These are phyloP conservation scores for Rhinopomastus cyanomelas DNA, from an alignment of 2,113 vertebrate genomes.

Conservation along the genomic window DNA sequence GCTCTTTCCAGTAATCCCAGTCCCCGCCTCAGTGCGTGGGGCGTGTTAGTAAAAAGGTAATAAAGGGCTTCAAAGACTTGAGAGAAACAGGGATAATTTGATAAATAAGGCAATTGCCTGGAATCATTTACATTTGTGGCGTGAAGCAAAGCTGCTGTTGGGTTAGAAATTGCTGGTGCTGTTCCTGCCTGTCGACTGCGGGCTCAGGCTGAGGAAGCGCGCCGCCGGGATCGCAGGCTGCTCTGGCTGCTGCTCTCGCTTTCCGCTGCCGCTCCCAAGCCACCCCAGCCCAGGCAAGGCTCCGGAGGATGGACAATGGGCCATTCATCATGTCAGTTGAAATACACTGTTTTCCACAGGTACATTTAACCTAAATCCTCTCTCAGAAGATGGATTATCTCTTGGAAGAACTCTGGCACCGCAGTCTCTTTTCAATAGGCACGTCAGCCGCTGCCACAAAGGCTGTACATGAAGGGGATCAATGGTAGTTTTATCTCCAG, in stretches of 20 bases:
- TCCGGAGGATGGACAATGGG: not conserved
- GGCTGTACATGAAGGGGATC: conserved; percentile 58
- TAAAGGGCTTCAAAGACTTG: not conserved
- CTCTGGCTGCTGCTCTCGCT: not conserved
- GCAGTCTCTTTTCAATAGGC: conserved; percentile 41
- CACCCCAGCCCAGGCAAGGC: not conserved
- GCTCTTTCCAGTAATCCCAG: conserved; percentile 24
- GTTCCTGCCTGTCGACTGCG: not conserved
- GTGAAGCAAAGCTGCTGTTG: not conserved
- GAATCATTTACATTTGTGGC: not conserved
- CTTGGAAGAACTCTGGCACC: conserved; percentile 51
- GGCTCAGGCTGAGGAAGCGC: not conserved
- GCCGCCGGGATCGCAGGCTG: not conserved
- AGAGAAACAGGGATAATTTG: conserved; percentile 7
- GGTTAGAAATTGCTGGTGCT: conserved; percentile 3
- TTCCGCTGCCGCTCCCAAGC: not conserved
- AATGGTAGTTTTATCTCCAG: conserved; percentile 64
- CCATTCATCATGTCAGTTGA: conserved; percentile 49
- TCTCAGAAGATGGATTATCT: conserved; percentile 58
- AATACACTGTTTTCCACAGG: conserved; percentile 52
- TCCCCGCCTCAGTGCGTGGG: not conserved
- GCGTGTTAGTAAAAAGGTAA: conserved; percentile 16
- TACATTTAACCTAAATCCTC: conserved; percentile 64
- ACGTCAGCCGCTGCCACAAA: conserved; percentile 51
- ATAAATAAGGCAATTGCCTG: conserved; percentile 31